Percentiles rank a stretch among this genome's conserved stretches.
Conservation (phyloP, 1,140 invertebrate genomes). For the Drosophila burlai region DNA sequence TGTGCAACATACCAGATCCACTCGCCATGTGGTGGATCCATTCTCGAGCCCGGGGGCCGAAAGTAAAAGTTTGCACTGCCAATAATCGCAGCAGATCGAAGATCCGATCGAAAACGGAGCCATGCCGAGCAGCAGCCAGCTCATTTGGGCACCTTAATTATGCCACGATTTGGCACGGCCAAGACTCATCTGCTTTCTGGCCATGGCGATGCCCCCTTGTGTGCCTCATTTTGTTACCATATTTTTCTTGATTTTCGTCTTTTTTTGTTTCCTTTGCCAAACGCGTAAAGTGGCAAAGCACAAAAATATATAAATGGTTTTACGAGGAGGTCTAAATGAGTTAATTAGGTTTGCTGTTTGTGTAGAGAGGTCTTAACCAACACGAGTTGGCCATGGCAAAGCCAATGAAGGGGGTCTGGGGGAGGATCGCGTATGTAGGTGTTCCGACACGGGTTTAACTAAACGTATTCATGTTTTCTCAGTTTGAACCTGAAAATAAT, state of each 20-base stretch:
- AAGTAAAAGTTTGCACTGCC: constrained; percentile 65
- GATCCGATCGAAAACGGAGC: constrained; percentile 8
- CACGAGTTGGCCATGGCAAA: constrained; percentile 42
- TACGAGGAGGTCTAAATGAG: constrained; percentile 52
- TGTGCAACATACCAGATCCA: constrained; percentile 56
- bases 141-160: constrained; percentile 38
- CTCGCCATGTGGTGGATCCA: constrained; percentile 49
- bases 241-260: constrained; percentile 13
- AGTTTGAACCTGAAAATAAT: not conserved
- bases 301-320: constrained; percentile 39
- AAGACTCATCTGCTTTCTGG: constrained; percentile 58
- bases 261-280: constrained; percentile 16
- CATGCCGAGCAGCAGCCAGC: constrained; percentile 16
- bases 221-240: constrained; percentile 29
- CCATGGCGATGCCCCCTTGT: constrained; percentile 48
- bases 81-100: constrained; percentile 44
- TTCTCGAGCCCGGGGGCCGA: constrained; percentile 36
- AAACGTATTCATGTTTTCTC: not conserved
- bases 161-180: constrained; percentile 50
- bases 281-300: constrained; percentile 46
- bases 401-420: constrained; percentile 27
- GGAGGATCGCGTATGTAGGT: constrained; percentile 10
- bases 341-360: constrained; percentile 50
- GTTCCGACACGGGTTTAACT: constrained; percentile 1
- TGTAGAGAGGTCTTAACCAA: constrained; percentile 35